Base-by-base conservation (phyloP, 2,888 invertebrate species). In the Nomada fabriciana region DNA sequence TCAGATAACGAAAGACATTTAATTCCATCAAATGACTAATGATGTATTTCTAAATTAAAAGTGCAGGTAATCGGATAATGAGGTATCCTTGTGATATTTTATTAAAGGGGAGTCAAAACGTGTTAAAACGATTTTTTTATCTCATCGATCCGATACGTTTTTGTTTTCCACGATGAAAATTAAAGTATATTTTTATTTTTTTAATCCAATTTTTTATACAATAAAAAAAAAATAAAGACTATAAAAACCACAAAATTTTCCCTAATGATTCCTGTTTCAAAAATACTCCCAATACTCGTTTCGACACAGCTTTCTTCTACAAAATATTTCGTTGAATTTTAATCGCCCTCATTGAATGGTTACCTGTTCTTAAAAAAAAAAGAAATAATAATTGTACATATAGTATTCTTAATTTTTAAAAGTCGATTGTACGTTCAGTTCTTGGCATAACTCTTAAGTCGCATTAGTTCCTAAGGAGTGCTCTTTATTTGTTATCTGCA, bases 401-500 rank as follows among this genome's bases (percentile, higher is more conserved):
- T 53, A 57, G 75, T 76, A 70, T 63, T 76, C 65, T 80, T 63
- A 79, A 82, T 83, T 64, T 71, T 73, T 69, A 68, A 20, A 57
- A 74, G 64, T 82, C 67, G 75, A 67, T 77, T 55, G 29, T 59
- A 81, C 64, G 15, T 64, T 75, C 71, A 78, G 85, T 86, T 88
- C 82, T 81, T 85, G 80, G 72, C 78, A 61, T 80, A 80, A 82
- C 67, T 67, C 55, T 83, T 87, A 84, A 88, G 85, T 87, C 61
- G 80, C 67, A 68, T 87, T 88, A 88, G 86, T 86, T 88, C 73
- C 82, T 88, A 88, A 88, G 88, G 60, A 79, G 75, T 80, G 83
- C 69, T 80, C 59, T 80, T 83, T 83, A 84, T 79, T 86, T 83
- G 84, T 83, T 86, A 82, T 85, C 84, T 84, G 88, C 90, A 90